Conservation (phyloP, 1,140 invertebrate species). For the Pachypeltis micranthus region DNA sequence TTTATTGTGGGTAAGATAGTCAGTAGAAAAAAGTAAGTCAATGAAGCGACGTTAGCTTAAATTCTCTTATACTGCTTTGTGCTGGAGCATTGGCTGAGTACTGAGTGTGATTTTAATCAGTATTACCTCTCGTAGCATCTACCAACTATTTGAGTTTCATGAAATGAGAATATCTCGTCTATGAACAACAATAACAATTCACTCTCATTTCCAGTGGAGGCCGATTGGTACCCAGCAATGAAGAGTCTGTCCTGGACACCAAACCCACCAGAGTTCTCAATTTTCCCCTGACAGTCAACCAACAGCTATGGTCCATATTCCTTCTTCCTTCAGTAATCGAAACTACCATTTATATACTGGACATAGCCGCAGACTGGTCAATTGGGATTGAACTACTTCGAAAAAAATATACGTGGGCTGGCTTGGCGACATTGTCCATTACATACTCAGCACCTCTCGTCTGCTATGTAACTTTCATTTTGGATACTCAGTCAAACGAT, state of each 20-base stretch:
- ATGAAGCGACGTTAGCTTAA: too few relatives aligned
- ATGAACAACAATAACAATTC: too few relatives aligned
- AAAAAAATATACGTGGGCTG: neutral
- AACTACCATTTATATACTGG: constrained; percentile 20
- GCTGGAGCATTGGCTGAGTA: too few relatives aligned
- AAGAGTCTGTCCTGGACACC: constrained; percentile 20
- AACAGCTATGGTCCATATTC: constrained; percentile 25
- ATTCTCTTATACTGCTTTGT: too few relatives aligned
- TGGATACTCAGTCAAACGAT: constrained; percentile 22
- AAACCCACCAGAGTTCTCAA: constrained; percentile 18
- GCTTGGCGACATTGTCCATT: constrained; percentile 35
- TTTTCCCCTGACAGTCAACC: constrained; percentile 20
- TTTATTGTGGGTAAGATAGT: too few relatives aligned
- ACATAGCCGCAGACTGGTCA: constrained; percentile 19
- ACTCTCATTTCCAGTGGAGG: too few relatives aligned
- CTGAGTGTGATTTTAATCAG: too few relatives aligned
- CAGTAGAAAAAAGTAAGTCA: too few relatives aligned
- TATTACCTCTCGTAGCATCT: too few relatives aligned
- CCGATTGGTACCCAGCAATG: too few relatives aligned
- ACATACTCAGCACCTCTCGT: constrained; percentile 42
- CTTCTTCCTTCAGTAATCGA: constrained; percentile 20
- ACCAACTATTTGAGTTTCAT: too few relatives aligned
- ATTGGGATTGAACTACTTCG: constrained; percentile 3
- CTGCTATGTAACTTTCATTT: constrained; percentile 42
- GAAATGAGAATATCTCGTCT: too few relatives aligned